phyloP scores from a whole-genome alignment of 2,113 vertebrate genomes.

The Protobothrops mucrosquamatus region DNA sequence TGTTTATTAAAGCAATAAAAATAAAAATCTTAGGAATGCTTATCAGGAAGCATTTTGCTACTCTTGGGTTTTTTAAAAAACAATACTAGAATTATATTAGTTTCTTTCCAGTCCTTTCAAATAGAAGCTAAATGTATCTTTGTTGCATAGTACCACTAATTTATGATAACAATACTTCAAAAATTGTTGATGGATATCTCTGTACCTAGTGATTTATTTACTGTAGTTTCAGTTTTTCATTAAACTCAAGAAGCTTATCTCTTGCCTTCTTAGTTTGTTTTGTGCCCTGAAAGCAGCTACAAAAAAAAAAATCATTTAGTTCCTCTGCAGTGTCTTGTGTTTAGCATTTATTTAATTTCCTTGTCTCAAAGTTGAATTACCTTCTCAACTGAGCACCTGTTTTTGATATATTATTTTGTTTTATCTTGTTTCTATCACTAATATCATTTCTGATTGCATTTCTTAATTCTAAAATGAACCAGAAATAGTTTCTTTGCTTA shows the following conservation, averaged over 20 bases:
- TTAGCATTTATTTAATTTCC: background rate
- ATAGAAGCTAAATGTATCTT: background rate
- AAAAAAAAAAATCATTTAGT: background rate
- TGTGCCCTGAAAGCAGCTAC: background rate
- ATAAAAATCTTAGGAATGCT: background rate
- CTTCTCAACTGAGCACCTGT: background rate
- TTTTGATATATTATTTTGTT: background rate
- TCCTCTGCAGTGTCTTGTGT: background rate
- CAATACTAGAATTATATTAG: background rate
- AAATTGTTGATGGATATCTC: background rate
- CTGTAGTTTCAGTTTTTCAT: background rate
- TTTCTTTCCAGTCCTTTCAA: background rate
- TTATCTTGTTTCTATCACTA: background rate
- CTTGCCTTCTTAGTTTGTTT: background rate
- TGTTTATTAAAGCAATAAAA: background rate
- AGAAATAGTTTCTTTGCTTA: background rate
- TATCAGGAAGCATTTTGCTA: background rate
- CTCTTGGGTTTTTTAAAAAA: background rate
- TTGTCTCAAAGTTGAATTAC: background rate
- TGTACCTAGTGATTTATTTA: background rate
- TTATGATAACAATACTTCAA: background rate
- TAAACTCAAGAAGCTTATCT: background rate
- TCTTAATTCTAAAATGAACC: background rate
- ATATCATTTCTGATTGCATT: background rate
- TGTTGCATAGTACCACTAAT: background rate